Evolutionary conservation across 2,888 invertebrate species (phyloP), one percentile per base, ranked within the genome.

Genomic region (Leptogaster cylindrica): DNA sequence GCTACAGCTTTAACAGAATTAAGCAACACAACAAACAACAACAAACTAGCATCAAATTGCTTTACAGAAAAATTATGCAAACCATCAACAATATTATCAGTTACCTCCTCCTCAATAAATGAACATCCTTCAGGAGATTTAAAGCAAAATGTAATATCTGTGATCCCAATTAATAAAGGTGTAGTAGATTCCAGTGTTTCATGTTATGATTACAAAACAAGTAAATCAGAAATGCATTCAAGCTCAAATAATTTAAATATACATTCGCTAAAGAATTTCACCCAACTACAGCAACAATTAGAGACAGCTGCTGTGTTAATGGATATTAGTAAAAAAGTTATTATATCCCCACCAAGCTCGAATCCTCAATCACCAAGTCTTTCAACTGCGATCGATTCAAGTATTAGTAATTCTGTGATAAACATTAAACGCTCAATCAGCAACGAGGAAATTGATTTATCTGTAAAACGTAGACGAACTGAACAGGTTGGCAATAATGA

Each of bases 331-430:
- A 80, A 81, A 74, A 80, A 80, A 74, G 79, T 77, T 50, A 76
- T 81, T 52, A 79, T 81, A 70, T 79, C 81, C 68, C 80, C 81
- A 52, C 81, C 81, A 68, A 77, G 76, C 71, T 80, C 81, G 67
- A 80, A 79, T 75, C 79, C 77, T 50, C 72, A 69, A 50, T 69
- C 68, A 18, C 67, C 67, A n/a, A 68, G 68, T 44, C 58, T 69
- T 55, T 51, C 39, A 68, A 55, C 50, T 65, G 64, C 66, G 55
- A 66, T 74, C 73, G 75, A 78, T 74, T 74, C 75, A 77, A 80
- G 78, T 79, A 79, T 79, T 78, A 79, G 77, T 74, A 78, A 76
- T 75, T 79, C 81, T 80, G 81, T 81, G 81, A 81, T 81, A 81
- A 78, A 78, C 76, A 74, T 74, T 72, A 79, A 78, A 74, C 78